Percentiles rank a stretch among this genome's conserved stretches.
Conservation (phyloP, 2,888 invertebrate species). For the Eudiplozoon nipponicum region DNA sequence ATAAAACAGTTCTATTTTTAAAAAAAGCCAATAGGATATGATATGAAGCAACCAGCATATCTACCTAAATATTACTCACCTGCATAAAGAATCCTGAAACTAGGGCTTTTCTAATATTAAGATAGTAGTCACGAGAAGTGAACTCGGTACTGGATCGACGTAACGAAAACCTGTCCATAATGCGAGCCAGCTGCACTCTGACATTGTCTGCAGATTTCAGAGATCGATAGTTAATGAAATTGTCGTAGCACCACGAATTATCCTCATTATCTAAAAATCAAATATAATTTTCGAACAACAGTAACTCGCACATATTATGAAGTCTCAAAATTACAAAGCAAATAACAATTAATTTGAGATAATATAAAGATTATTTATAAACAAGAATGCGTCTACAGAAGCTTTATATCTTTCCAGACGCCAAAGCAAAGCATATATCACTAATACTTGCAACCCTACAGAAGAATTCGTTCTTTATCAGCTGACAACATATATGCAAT, state of each 20-base stretch:
- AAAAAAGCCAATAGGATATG: too few relatives aligned
- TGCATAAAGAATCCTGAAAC: conserved; percentile 99
- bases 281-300: conserved; percentile 8
- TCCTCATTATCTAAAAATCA: conserved; percentile 57
- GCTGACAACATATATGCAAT: too few relatives aligned
- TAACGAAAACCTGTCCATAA: conserved; percentile 82
- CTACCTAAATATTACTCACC: conserved; percentile 32
- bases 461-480: too few relatives aligned
- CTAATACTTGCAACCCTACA: too few relatives aligned
- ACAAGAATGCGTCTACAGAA: too few relatives aligned
- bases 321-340: conserved; percentile 7
- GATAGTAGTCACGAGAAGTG: conserved; percentile 84
- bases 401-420: too few relatives aligned
- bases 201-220: conserved; percentile 94
- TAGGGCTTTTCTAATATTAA: conserved; percentile 83
- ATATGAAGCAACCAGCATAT: too few relatives aligned
- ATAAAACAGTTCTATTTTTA: too few relatives aligned
- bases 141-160: conserved; percentile 83
- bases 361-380: too few relatives aligned
- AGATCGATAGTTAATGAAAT: conserved; percentile 89
- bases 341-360: too few relatives aligned
- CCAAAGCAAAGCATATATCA: too few relatives aligned
- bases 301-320: conserved; percentile 13
- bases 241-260: conserved; percentile 95
- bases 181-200: conserved; percentile 66